These are phyloP conservation scores for Cydia amplana DNA, from an alignment of 1,140 invertebrate genomes.

Conservation along the genomic window DNA sequence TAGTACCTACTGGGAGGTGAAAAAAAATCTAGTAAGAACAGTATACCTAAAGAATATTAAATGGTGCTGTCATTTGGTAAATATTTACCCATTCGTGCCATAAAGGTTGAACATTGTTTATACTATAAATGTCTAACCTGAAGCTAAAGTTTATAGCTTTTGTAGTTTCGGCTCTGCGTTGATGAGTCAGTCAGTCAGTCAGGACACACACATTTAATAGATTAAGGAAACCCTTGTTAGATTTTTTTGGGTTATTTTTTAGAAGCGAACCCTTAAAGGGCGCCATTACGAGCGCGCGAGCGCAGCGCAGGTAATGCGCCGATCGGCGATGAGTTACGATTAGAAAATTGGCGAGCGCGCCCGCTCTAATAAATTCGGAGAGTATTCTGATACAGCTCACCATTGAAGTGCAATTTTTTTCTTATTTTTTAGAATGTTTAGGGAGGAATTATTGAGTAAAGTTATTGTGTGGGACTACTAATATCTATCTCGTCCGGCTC, in stretches of 20 bases:
- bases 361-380: constrained; percentile 18
- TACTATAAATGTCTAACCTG: too few relatives aligned
- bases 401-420: background rate
- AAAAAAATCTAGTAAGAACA: too few relatives aligned
- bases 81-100: too few relatives aligned
- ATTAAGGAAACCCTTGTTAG: too few relatives aligned
- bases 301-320: constrained; percentile 43
- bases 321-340: constrained; percentile 69
- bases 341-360: constrained; percentile 64
- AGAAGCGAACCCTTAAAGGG: constrained; percentile 3
- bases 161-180: too few relatives aligned
- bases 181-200: too few relatives aligned
- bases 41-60: too few relatives aligned
- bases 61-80: too few relatives aligned
- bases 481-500: background rate
- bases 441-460: background rate
- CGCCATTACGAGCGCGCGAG: constrained; percentile 28
- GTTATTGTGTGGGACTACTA: background rate
- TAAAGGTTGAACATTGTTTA: too few relatives aligned
- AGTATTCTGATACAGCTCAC: constrained; percentile 2
- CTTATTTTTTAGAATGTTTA: background rate
- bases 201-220: too few relatives aligned
- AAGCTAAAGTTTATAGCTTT: too few relatives aligned
- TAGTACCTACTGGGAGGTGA: too few relatives aligned
- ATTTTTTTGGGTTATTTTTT: background rate